These are phyloP conservation scores for Zapornia atra DNA, from an alignment of 2,113 vertebrate species.

Conservation along the genomic window DNA sequence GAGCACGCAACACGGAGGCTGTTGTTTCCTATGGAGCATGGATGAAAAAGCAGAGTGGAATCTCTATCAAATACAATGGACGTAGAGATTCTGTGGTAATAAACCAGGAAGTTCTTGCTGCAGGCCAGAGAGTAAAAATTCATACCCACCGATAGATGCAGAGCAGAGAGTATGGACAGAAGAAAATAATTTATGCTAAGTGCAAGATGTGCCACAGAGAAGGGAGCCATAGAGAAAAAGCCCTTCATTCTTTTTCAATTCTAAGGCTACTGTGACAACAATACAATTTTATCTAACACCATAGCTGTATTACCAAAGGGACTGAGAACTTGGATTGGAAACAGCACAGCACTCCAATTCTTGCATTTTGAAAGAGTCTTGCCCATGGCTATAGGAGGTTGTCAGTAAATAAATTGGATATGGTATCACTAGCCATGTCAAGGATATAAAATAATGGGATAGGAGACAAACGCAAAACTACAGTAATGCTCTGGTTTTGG, in stretches of 20 bases:
- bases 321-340: background rate
- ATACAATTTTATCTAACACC: background rate
- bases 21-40: background rate
- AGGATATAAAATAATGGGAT: background rate
- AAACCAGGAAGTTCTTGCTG: background rate
- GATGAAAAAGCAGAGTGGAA: background rate
- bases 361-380: background rate
- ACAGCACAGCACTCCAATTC: background rate
- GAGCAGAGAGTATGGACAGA: background rate
- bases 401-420: background rate
- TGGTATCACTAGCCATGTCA: background rate
- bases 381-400: background rate
- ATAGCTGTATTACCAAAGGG: background rate
- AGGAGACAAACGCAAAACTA: background rate
- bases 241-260: background rate
- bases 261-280: background rate
- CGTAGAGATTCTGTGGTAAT: background rate
- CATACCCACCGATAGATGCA: conserved; percentile 35
- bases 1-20: background rate
- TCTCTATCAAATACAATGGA: conserved; percentile 3
- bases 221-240: background rate
- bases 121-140: conserved; percentile 61
- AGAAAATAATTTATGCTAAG: background rate
- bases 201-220: background rate
- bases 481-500: background rate